Evolutionary conservation across 1,140 invertebrate species (phyloP).

Genomic region (Brachionus rotundiformis): DNA sequence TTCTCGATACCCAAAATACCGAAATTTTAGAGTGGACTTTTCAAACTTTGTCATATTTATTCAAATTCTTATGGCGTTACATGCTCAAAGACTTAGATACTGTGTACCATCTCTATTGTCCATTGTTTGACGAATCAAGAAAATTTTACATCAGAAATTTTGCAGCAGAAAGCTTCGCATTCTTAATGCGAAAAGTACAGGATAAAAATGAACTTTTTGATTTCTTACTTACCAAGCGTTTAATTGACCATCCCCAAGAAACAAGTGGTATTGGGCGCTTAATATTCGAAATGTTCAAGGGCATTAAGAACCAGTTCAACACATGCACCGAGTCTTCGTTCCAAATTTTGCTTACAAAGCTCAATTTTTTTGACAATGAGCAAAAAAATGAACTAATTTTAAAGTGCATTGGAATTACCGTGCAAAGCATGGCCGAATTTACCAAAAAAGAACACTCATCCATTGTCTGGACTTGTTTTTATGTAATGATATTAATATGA

Average conservation of each 20-base stretch:
- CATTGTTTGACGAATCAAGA: constrained; percentile 72
- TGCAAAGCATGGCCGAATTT: constrained; percentile 53
- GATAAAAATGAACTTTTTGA: constrained; percentile 76
- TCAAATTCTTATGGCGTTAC: constrained; percentile 80
- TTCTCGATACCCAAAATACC: constrained; percentile 75
- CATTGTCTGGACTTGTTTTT: constrained; percentile 53
- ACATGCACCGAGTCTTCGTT: constrained; percentile 63
- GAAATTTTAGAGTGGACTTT: constrained; percentile 81
- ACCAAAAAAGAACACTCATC: constrained; percentile 51
- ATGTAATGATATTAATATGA: constrained; percentile 25
- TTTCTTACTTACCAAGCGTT: constrained; percentile 69
- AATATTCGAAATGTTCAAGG: constrained; percentile 80
- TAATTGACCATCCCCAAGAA: constrained; percentile 71
- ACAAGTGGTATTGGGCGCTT: constrained; percentile 76
- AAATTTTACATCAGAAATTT: constrained; percentile 83
- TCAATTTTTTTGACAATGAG: constrained; percentile 50
- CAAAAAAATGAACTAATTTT: constrained; percentile 28
- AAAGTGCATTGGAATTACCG: constrained; percentile 49
- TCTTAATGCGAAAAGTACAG: constrained; percentile 77
- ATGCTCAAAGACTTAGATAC: constrained; percentile 76
- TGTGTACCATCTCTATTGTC: constrained; percentile 73
- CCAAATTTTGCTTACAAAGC: constrained; percentile 37
- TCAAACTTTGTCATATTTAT: constrained; percentile 79
- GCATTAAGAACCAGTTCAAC: constrained; percentile 78
- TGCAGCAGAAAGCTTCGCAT: constrained; percentile 90